Evolutionary conservation across 2,113 vertebrate genomes (phyloP).

Genomic region (Percopsis transmontana): DNA sequence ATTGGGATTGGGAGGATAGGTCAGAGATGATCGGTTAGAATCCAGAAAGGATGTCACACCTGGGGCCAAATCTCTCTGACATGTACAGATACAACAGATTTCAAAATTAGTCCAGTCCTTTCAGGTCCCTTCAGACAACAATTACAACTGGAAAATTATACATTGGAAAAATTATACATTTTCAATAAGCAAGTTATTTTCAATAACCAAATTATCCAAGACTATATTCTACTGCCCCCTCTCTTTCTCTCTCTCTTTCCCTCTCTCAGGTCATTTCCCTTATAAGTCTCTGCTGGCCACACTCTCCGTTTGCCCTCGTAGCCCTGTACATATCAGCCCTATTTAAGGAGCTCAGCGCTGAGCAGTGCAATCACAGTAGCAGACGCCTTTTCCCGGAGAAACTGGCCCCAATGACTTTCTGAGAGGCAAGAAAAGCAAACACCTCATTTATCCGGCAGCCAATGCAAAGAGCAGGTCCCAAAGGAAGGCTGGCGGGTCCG

Average conservation of each 20-base stretch:
- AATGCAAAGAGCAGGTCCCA: conserved; percentile 63
- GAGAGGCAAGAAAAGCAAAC: conserved; percentile 70
- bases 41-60: too few relatives aligned
- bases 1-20: too few relatives aligned
- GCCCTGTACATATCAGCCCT: not conserved
- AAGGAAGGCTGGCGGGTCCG: conserved; percentile 39
- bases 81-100: too few relatives aligned
- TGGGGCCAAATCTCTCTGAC: too few relatives aligned
- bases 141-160: too few relatives aligned
- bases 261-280: not conserved
- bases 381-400: conserved; percentile 29
- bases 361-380: conserved; percentile 26
- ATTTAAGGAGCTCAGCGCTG: conserved; percentile 31
- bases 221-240: not conserved
- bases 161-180: too few relatives aligned
- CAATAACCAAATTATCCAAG: too few relatives aligned
- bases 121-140: too few relatives aligned
- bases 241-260: not conserved
- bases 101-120: too few relatives aligned
- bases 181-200: too few relatives aligned
- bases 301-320: not conserved
- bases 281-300: not conserved
- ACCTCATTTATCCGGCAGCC: conserved; percentile 67
- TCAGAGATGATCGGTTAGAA: too few relatives aligned
- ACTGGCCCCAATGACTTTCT: conserved; percentile 63